Evolutionary conservation across 2,888 invertebrate genomes (phyloP), one percentile per base, ranked within the genome.

Genomic region (Plebejus melissa): DNA sequence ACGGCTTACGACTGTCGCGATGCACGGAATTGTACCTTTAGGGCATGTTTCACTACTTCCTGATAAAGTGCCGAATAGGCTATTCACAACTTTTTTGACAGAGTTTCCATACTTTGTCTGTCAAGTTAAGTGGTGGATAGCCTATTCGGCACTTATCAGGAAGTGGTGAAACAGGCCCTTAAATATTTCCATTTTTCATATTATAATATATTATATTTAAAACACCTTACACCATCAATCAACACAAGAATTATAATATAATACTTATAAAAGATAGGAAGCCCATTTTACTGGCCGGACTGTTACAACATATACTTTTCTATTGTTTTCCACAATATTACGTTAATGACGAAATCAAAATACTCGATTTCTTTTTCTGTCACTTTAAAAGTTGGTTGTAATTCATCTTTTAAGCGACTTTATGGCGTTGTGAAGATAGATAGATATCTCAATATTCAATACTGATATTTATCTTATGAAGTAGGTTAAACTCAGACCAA

Each of bases 401-500:
- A 65, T 13, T 65, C 13, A 32, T 32, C 65, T 32, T 32, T 13
- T 9, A 5, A 13, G 32, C 32, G 32, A 65, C 36, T 65, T 65
- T 36, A 65, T 65, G 65, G 36, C 65, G 65, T 65, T 65, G 36
- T 65, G 65, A 65, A 65, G 65, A 32, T 65, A 65, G 36, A 36
- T 36, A 32, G 13, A 32, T 36, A 65, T 16, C 13, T 65, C 28
- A 65, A 36, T 32, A 32, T 9, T 65, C 32, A 65, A 32, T 32
- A 36, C 36, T 65, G 5, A 32, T 16, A 1, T 13, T 5, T 65
- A 13, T 5, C 65, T 36, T 22, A 11, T 65, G 32, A 65, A 65
- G 65, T 65, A 65, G 65, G 65, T 65, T 65, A 32, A 65, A 65
- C 32, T 65, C 65, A 36, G 65, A 65, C 32, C 32, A 65, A 65